Percentiles rank a stretch among this genome's conserved stretches.
phyloP scores from a whole-genome alignment of 1,140 invertebrate genomes.

The Drosophila pseudoobscura region DNA sequence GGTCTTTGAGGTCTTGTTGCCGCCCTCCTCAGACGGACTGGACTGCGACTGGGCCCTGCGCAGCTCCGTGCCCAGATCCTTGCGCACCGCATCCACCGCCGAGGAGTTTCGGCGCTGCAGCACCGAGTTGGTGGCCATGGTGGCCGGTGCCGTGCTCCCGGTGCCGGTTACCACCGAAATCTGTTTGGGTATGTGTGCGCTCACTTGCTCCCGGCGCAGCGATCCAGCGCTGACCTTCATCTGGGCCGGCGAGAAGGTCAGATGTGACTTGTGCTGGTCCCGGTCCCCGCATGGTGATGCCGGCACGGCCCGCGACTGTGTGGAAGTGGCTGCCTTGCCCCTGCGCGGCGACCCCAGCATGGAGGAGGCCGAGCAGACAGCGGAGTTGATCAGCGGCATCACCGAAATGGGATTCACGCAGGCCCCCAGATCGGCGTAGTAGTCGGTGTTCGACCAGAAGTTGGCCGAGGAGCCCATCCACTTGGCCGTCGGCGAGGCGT shows the following conservation, averaged over 20 bases:
- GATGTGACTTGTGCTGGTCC: constrained; percentile 86
- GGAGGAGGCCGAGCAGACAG: constrained; percentile 29
- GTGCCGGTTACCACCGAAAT: constrained; percentile 72
- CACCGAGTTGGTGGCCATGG: constrained; percentile 69
- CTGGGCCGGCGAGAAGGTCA: constrained; percentile 87
- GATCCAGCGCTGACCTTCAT: constrained; percentile 85
- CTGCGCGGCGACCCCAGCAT: constrained; percentile 51
- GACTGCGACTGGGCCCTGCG: constrained; percentile 61
- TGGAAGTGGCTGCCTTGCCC: constrained; percentile 29
- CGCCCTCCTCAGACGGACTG: constrained; percentile 44
- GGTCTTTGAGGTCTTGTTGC: constrained; percentile 17
- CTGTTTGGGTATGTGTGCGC: constrained; percentile 85
- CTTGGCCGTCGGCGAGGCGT: constrained; percentile 74
- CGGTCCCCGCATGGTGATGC: constrained; percentile 62
- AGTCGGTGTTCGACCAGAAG: constrained; percentile 89
- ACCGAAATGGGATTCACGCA: constrained; percentile 92
- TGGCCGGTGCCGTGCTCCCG: constrained; percentile 55
- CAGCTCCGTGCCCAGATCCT: constrained; percentile 70
- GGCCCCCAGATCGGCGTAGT: constrained; percentile 88
- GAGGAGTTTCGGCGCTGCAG: constrained; percentile 67
- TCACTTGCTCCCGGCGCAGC: constrained; percentile 74
- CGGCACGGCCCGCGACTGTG: constrained; percentile 41
- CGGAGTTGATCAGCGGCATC: constrained; percentile 84
- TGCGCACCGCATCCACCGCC: constrained; percentile 74
- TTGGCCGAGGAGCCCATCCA: constrained; percentile 85